phyloP scores from a whole-genome alignment of 37 sponge, comb jelly and placozoan species.

The Theonella swinhoei region DNA sequence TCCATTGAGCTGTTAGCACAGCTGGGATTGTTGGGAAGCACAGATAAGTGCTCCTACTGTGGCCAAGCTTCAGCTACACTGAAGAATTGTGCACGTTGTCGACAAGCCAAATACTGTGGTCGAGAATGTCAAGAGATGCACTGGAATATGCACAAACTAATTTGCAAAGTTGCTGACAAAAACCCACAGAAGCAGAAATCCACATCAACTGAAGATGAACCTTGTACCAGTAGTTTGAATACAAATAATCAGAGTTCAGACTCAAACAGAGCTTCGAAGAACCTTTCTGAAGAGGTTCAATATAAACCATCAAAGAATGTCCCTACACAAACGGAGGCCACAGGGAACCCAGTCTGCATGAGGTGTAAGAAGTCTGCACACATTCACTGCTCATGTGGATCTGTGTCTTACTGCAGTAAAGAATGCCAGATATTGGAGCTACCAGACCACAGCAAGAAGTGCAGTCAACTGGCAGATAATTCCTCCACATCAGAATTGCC shows the following conservation, averaged over 20 bases:
- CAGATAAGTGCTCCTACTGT: neutral
- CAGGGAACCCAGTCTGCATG: neutral
- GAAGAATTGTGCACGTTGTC: neutral
- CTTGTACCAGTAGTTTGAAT: too few relatives aligned
- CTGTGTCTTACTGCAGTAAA: neutral
- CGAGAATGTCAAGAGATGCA: neutral
- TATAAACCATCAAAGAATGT: too few relatives aligned
- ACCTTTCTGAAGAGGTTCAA: too few relatives aligned
- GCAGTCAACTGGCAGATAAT: neutral
- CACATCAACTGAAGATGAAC: neutral
- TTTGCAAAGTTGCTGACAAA: too few relatives aligned
- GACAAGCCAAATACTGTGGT: neutral
- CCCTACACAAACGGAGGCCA: too few relatives aligned
- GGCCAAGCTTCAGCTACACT: neutral
- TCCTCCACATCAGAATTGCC: neutral
- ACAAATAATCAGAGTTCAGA: too few relatives aligned
- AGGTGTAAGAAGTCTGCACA: neutral
- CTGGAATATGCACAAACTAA: neutral
- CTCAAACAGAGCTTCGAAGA: too few relatives aligned
- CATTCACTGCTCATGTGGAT: neutral
- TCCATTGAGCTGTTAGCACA: too few relatives aligned
- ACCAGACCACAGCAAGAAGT: neutral
- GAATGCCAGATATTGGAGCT: neutral
- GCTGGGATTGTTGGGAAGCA: too few relatives aligned
- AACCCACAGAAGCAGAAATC: too few relatives aligned